phyloP scores from a whole-genome alignment of 2,888 invertebrate genomes.

The Deilephila elpenor region DNA sequence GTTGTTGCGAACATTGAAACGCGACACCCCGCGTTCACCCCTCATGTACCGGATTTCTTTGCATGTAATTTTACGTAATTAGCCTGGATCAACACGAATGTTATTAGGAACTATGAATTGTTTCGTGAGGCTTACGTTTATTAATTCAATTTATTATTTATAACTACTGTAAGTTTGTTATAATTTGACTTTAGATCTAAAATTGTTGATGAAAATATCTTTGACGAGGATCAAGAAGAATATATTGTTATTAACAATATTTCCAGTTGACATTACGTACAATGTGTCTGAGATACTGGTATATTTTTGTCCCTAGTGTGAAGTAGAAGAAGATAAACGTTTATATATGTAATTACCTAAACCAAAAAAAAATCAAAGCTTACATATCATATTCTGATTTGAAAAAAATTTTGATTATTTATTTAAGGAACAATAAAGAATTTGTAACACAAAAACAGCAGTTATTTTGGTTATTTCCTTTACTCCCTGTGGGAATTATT shows the following conservation, averaged over 20 bases:
- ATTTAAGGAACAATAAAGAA: no score
- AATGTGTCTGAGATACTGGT: no score
- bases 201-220: no score
- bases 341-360: no score
- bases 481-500: neutral
- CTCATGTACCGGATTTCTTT: conserved; percentile 6
- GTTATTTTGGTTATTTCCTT: neutral
- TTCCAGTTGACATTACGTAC: no score
- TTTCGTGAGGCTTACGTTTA: neutral
- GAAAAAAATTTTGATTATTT: neutral
- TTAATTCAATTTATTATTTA: neutral
- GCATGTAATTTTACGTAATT: conserved; percentile 16
- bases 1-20: conserved; percentile 39
- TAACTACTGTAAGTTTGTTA: no score
- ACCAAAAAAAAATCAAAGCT: no score
- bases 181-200: no score
- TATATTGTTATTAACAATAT: no score
- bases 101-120: neutral
- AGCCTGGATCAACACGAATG: conserved; percentile 11
- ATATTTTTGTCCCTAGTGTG: no score
- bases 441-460: neutral
- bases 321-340: no score
- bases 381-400: neutral
- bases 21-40: conserved; percentile 5
- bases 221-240: no score